Conservation (phyloP, 37 sponge, comb jelly and placozoan species). For the Cliona cf. orientalis region DNA sequence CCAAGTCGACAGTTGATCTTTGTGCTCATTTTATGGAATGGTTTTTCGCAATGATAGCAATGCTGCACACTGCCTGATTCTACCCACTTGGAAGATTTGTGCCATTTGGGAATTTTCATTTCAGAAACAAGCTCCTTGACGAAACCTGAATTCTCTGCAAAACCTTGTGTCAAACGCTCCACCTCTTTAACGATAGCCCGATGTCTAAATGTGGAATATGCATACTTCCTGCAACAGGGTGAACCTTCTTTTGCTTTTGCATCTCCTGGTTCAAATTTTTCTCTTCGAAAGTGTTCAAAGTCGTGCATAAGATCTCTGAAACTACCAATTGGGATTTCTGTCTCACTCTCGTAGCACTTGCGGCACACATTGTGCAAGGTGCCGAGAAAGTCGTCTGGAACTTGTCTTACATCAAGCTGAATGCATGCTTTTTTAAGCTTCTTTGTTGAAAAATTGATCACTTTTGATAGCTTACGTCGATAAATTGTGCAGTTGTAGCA, state of each 20-base stretch:
- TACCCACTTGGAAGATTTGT: slow-evolving; percentile 45
- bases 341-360: slow-evolving; percentile 23
- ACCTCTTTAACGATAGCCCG: neutral
- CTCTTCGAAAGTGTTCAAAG: slow-evolving; percentile 6
- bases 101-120: slow-evolving; percentile 53
- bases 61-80: neutral
- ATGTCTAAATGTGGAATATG: neutral
- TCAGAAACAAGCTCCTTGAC: slow-evolving; percentile 19
- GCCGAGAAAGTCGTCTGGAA: slow-evolving; percentile 58
- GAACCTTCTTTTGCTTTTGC: too few species aligned
- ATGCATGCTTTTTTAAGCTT: too few species aligned
- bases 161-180: slow-evolving; percentile 35
- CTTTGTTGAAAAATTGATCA: too few species aligned
- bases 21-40: slow-evolving; percentile 1
- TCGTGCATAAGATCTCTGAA: slow-evolving; percentile 6
- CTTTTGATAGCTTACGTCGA: slow-evolving; percentile 37
- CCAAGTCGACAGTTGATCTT: slow-evolving; percentile 76
- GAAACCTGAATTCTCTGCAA: slow-evolving; percentile 4
- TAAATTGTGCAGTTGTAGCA: slow-evolving; percentile 42
- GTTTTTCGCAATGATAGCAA: slow-evolving; percentile 13
- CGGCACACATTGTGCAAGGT: slow-evolving; percentile 39
- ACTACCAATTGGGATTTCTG: neutral
- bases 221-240: too few species aligned
- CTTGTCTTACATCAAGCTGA: too few species aligned
- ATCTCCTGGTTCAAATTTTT: neutral